Conservation (phyloP, 2,797 vertebrate species). For the Sebastes melanostomus region DNA sequence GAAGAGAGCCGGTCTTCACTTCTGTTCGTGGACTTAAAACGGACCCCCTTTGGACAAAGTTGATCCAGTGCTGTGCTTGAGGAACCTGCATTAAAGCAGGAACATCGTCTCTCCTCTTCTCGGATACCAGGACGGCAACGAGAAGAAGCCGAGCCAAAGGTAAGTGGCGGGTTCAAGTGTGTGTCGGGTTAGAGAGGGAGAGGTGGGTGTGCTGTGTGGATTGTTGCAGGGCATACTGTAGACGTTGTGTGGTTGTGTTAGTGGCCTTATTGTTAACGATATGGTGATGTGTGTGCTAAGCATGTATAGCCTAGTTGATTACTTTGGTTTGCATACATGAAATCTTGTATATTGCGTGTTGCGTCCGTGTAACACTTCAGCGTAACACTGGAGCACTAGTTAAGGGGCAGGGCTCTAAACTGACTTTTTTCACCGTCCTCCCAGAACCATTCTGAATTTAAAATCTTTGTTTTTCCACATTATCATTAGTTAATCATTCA, state of each 20-base stretch:
- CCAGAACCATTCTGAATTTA: accelerated
- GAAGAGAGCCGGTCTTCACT: background rate
- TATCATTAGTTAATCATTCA: no score
- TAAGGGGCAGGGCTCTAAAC: background rate
- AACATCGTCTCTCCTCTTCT: background rate
- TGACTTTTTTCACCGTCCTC: no score
- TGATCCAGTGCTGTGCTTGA: background rate
- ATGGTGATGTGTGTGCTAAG: background rate
- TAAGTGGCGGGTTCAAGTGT: background rate
- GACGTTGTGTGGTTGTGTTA: background rate
- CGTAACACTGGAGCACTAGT: background rate
- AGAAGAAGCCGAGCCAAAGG: background rate
- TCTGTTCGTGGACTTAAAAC: background rate
- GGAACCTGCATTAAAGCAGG: background rate
- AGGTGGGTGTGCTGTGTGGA: background rate
- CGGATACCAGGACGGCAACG: background rate
- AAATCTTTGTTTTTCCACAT: no score
- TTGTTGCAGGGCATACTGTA: background rate
- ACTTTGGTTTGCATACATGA: background rate
- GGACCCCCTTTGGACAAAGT: background rate
- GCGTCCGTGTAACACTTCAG: background rate
- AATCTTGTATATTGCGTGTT: background rate
- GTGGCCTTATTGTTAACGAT: background rate
- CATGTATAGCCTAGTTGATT: background rate
- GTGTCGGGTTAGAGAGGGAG: background rate